Evolutionary conservation across 2,113 vertebrate species (phyloP).

Genomic region (Danio rerio): GRCz12tu NC_133193.1:19866501-19867000

Average conservation of each 20-base stretch:
- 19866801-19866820: background rate
- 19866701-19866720: background rate
- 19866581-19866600: slow-evolving; percentile 99
- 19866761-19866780: background rate
- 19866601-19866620: slow-evolving; percentile 93
- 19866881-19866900: too few species aligned
- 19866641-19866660: slow-evolving; percentile 45
- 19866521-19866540: slow-evolving; percentile 98
- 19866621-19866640: slow-evolving; percentile 83
- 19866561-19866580: slow-evolving; percentile 97
- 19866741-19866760: too few species aligned
- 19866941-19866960: too few species aligned
- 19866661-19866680: background rate
- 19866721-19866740: too few species aligned
- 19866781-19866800: background rate
- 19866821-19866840: too few species aligned
- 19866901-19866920: too few species aligned
- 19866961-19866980: too few species aligned
- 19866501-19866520: slow-evolving; percentile 93
- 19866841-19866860: too few species aligned
- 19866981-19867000: too few species aligned
- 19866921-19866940: too few species aligned
- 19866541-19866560: slow-evolving; percentile 97
- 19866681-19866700: background rate
- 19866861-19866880: too few species aligned